Conservation (phyloP, 2,888 invertebrate species). For the Laothoe populi region DNA sequence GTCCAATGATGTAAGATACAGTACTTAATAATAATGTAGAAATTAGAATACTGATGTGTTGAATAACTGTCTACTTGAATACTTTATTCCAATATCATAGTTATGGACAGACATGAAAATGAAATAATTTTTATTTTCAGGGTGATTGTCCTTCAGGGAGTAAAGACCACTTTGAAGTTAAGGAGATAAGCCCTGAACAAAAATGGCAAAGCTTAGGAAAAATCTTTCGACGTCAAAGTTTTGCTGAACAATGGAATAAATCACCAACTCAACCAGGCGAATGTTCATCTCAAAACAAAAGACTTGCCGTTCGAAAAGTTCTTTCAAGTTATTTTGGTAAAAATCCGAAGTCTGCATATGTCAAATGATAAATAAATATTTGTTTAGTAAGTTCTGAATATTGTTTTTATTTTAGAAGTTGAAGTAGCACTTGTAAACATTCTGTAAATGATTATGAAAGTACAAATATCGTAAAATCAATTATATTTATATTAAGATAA, state of each 20-base stretch:
- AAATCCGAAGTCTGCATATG: constrained; percentile 56
- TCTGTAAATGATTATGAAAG: background rate
- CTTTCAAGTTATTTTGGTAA: constrained; percentile 77
- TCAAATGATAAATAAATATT: constrained; percentile 57
- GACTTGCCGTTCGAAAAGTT: constrained; percentile 71
- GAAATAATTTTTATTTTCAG: constrained; percentile 49
- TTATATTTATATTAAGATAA: too few relatives aligned
- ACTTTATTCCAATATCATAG: too few relatives aligned
- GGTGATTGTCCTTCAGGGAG: constrained; percentile 71
- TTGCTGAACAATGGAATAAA: constrained; percentile 69
- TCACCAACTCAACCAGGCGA: constrained; percentile 63
- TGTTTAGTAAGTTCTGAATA: constrained; percentile 32
- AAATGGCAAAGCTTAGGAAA: constrained; percentile 81
- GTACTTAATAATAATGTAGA: background rate
- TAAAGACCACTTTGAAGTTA: constrained; percentile 67
- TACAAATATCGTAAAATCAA: too few relatives aligned
- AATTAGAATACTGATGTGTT: too few relatives aligned
- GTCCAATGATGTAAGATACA: constrained; percentile 72
- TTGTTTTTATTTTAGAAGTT: background rate
- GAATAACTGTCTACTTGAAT: too few relatives aligned
- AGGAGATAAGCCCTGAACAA: constrained; percentile 70
- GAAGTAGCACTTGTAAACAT: background rate
- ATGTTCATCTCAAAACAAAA: constrained; percentile 65
- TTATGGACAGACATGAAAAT: too few relatives aligned
- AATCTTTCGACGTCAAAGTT: constrained; percentile 77